These are phyloP conservation scores for Vannuccia rotundouncinata DNA, from an alignment of 2,888 invertebrate genomes.

Conservation along the genomic window DNA sequence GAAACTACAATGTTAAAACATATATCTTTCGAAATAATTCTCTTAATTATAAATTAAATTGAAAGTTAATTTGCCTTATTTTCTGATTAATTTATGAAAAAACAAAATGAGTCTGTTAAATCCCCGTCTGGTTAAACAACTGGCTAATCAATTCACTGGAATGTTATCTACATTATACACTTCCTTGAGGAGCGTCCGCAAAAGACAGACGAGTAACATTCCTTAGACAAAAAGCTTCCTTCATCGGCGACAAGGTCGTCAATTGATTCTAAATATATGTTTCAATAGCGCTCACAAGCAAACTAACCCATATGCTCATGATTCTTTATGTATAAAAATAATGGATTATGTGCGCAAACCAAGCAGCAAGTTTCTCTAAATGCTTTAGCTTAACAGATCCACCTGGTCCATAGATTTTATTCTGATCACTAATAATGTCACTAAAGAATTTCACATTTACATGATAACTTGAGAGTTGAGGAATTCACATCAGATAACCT, in stretches of 20 bases:
- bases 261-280: not conserved
- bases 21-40: too few relatives aligned
- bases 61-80: too few relatives aligned
- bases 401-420: not conserved
- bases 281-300: not conserved
- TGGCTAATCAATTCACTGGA: too few relatives aligned
- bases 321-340: not conserved
- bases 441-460: constrained; percentile 19
- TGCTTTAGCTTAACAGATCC: not conserved
- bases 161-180: too few relatives aligned
- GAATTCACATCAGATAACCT: not conserved
- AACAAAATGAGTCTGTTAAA: too few relatives aligned
- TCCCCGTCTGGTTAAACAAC: too few relatives aligned
- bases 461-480: not conserved
- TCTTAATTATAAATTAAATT: too few relatives aligned
- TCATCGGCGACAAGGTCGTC: not conserved
- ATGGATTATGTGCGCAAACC: not conserved
- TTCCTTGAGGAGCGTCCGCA: too few relatives aligned
- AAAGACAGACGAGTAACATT: not conserved
- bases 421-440: not conserved
- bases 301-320: not conserved
- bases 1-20: too few relatives aligned
- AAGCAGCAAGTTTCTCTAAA: not conserved
- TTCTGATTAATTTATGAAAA: too few relatives aligned
- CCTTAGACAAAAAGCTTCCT: not conserved